phyloP scores from a whole-genome alignment of 2,888 invertebrate genomes.

The Lepidocyrtinus sp. region DNA sequence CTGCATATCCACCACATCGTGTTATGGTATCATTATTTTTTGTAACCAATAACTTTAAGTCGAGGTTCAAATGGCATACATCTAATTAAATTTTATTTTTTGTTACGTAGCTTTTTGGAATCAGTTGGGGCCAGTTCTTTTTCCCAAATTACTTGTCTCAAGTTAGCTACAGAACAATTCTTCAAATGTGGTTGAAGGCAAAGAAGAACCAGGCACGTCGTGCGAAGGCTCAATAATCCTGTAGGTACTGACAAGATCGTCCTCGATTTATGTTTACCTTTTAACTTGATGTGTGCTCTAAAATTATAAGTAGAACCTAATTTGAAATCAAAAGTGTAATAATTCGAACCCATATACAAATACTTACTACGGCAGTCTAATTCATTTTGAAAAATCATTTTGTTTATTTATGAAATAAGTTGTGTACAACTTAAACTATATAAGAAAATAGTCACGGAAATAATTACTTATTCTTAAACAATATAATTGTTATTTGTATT shows the following conservation, averaged over 20 bases:
- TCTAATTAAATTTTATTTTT: constrained; percentile 16
- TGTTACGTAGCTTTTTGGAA: constrained; percentile 66
- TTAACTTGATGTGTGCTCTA: too few relatives aligned
- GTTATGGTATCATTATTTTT: constrained; percentile 74
- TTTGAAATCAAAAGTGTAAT: too few relatives aligned
- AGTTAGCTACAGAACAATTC: constrained; percentile 68
- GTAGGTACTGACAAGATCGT: too few relatives aligned
- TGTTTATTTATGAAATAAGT: too few relatives aligned
- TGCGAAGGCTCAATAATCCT: constrained; percentile 68
- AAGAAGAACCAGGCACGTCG: constrained; percentile 69
- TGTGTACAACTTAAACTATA: too few relatives aligned
- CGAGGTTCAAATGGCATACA: background rate
- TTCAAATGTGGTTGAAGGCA: constrained; percentile 70
- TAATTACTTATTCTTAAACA: background rate
- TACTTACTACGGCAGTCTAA: too few relatives aligned
- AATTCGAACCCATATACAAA: too few relatives aligned
- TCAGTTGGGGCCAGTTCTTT: constrained; percentile 70
- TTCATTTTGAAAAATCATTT: too few relatives aligned
- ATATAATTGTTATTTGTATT: background rate
- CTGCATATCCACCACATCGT: constrained; percentile 84
- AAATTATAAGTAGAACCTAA: too few relatives aligned
- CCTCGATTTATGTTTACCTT: too few relatives aligned
- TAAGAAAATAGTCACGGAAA: background rate
- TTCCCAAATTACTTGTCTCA: constrained; percentile 69
- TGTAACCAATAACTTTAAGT: too few relatives aligned